Evolutionary conservation across 2,797 vertebrate species (phyloP).

Genomic region (Sitta carolinensis): DNA sequence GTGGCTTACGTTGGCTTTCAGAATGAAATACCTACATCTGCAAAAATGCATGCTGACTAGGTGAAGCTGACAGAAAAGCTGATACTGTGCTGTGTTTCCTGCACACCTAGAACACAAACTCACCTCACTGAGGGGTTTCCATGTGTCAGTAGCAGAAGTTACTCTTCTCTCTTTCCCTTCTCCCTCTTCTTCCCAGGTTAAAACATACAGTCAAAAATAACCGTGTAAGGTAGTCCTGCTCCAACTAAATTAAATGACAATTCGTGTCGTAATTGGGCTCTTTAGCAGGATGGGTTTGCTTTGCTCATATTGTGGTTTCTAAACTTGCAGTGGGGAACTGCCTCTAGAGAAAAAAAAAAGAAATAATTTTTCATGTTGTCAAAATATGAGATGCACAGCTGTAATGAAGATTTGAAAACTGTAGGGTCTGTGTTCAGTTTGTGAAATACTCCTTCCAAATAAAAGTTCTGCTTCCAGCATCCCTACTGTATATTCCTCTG

Average conservation of each 20-base stretch:
- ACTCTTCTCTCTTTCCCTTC: background rate
- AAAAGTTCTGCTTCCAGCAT: constrained; percentile 67
- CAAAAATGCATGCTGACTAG: background rate
- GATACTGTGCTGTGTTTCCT: background rate
- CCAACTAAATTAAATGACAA: background rate
- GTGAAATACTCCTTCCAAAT: constrained; percentile 72
- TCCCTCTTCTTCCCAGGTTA: background rate
- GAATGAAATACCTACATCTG: background rate
- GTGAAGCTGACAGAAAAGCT: background rate
- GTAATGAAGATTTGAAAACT: constrained; percentile 63
- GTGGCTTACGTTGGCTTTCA: background rate
- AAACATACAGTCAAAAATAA: background rate
- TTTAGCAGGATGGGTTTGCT: background rate
- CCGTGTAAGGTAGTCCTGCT: background rate
- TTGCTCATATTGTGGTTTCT: constrained; percentile 4
- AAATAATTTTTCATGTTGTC: background rate
- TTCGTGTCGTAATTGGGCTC: background rate
- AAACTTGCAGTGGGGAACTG: background rate
- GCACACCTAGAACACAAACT: background rate
- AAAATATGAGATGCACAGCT: constrained; percentile 51
- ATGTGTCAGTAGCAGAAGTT: background rate
- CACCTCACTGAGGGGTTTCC: background rate
- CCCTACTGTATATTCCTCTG: constrained; percentile 67
- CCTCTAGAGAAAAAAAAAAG: background rate
- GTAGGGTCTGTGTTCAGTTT: constrained; percentile 64